Evolutionary conservation across 2,888 invertebrate genomes (phyloP).

Genomic region (Ptycholaimellus sp.): DNA sequence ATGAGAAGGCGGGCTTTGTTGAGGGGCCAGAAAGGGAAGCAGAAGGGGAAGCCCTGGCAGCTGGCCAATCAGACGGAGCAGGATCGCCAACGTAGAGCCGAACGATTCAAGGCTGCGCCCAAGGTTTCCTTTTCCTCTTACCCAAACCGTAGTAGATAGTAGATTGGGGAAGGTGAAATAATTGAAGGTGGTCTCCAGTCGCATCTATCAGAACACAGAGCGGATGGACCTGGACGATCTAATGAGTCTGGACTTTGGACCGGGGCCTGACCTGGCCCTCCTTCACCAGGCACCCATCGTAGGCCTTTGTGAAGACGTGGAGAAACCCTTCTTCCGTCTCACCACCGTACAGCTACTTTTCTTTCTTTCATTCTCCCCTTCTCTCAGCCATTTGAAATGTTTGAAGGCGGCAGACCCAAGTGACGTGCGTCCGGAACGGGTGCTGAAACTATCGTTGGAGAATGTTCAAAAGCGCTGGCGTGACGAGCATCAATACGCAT

Average conservation of each 20-base stretch:
- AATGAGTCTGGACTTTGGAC: slow-evolving; percentile 5
- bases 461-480: slow-evolving; percentile 77
- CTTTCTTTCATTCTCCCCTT: not conserved
- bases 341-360: slow-evolving; percentile 38
- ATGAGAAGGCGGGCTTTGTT: slow-evolving; percentile 1
- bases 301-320: slow-evolving; percentile 73
- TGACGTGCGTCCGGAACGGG: slow-evolving; percentile 56
- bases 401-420: slow-evolving; percentile 64
- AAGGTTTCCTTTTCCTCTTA: too few species aligned
- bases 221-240: not conserved
- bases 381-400: slow-evolving; percentile 2
- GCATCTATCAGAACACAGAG: slow-evolving; percentile 37
- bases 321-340: slow-evolving; percentile 79
- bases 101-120: too few species aligned
- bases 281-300: slow-evolving; percentile 73
- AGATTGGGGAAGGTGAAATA: too few species aligned
- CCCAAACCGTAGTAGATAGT: too few species aligned
- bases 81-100: too few species aligned
- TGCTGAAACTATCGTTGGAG: slow-evolving; percentile 56
- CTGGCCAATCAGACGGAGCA: too few species aligned
- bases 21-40: not conserved
- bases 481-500: too few species aligned
- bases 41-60: slow-evolving; percentile 3
- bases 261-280: slow-evolving; percentile 29
- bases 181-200: slow-evolving; percentile 1